phyloP scores from a whole-genome alignment of 2,113 vertebrate species.

The Pimephales promelas region DNA sequence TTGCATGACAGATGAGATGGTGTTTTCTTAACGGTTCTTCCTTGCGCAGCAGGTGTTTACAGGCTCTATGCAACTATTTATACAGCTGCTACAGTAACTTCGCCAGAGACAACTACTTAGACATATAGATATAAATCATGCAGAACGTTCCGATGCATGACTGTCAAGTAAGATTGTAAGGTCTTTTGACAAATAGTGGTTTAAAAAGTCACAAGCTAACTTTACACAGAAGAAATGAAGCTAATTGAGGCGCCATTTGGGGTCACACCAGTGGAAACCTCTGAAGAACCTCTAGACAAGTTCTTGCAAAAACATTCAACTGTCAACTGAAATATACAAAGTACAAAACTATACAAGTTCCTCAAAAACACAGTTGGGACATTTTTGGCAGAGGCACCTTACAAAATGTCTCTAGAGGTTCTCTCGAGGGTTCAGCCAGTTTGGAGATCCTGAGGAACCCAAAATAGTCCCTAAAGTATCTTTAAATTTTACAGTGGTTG shows the following conservation, averaged over 20 bases:
- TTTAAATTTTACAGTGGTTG: neutral
- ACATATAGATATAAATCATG: neutral
- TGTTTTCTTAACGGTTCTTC: conserved; percentile 28
- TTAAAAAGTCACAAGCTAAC: neutral
- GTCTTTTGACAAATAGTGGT: neutral
- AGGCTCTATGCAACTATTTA: neutral
- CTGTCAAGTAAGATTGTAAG: neutral
- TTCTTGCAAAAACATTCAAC: neutral
- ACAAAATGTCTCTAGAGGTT: neutral
- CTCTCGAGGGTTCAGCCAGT: neutral
- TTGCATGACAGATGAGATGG: conserved; percentile 18
- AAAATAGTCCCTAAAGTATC: neutral
- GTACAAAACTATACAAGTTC: neutral
- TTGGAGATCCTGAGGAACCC: neutral
- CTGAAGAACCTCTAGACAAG: neutral
- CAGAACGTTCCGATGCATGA: neutral
- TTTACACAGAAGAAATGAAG: neutral
- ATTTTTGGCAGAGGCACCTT: neutral
- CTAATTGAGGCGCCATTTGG: neutral
- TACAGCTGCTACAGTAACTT: conserved; percentile 6
- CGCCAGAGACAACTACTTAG: neutral
- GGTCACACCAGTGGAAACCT: neutral
- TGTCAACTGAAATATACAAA: neutral
- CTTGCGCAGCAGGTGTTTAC: conserved; percentile 38
- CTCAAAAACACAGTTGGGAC: neutral